phyloP scores from a whole-genome alignment of 64 coral and sea anemone genomes.

The Pocillopora verrucosa region DNA sequence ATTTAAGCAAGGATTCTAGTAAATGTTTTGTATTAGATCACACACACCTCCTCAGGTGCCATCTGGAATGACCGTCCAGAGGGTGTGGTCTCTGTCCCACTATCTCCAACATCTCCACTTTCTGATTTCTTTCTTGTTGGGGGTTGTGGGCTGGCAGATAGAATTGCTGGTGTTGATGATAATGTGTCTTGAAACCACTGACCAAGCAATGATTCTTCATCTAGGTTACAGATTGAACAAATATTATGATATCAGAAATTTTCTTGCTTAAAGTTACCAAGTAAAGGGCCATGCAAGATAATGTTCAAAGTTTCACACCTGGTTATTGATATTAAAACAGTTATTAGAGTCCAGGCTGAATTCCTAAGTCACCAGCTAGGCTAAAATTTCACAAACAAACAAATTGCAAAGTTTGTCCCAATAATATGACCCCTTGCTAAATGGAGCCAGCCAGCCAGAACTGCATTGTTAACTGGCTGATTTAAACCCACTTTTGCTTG shows the following conservation, averaged over 20 bases:
- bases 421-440: no score
- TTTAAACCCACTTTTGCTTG: no score
- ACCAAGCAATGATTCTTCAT: constrained; percentile 84
- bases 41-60: not conserved
- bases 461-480: no score
- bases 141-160: not conserved
- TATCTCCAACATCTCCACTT: constrained; percentile 12
- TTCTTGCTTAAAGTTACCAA: not conserved
- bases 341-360: not conserved
- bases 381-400: not conserved
- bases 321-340: no score
- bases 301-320: no score
- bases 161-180: not conserved
- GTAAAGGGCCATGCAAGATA: no score
- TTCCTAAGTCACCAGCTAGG: no score
- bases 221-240: constrained; percentile 7
- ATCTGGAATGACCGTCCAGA: constrained; percentile 43
- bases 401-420: no score
- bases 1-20: no score
- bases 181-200: constrained; percentile 78
- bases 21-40: no score
- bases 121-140: constrained; percentile 13
- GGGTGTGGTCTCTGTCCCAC: constrained; percentile 28
- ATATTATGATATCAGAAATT: not conserved
- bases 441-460: no score